A percentile compares a stretch with the other conserved stretches of the same genome.
These are phyloP conservation scores for Cremastobaeus sp. DNA, from an alignment of 2,888 invertebrate species.

Conservation along the genomic window DNA sequence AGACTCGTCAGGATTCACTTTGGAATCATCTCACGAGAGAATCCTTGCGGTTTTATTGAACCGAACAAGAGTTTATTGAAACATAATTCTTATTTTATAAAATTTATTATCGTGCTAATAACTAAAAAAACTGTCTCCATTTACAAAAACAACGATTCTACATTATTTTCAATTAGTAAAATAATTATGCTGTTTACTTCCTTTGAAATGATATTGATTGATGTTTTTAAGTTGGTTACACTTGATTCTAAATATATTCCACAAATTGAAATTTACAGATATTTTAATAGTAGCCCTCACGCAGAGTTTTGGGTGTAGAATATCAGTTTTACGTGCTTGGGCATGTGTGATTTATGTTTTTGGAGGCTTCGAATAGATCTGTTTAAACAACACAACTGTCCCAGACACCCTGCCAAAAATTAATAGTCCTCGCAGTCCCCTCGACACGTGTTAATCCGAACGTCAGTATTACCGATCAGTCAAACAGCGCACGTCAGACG, in stretches of 20 bases:
- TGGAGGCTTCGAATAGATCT: constrained; percentile 18
- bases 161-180: no score
- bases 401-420: constrained; percentile 9
- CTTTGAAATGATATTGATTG: no score
- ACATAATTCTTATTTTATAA: no score
- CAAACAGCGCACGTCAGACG: constrained; percentile 18
- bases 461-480: constrained; percentile 26
- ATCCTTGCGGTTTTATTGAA: no score
- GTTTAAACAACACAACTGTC: constrained; percentile 32
- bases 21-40: constrained; percentile 30
- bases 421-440: constrained; percentile 14
- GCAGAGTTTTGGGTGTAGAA: constrained; percentile 5
- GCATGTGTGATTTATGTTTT: constrained; percentile 25
- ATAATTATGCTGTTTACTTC: no score
- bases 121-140: no score
- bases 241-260: not conserved
- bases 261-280: not conserved
- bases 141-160: no score
- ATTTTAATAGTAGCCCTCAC: constrained; percentile 15
- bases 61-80: no score
- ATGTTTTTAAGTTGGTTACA: no score
- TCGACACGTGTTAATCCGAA: constrained; percentile 30
- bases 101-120: no score
- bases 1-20: constrained; percentile 35
- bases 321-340: no score